phyloP scores from a whole-genome alignment of 1,140 invertebrate species.

The Pogonomyrmex barbatus region DNA sequence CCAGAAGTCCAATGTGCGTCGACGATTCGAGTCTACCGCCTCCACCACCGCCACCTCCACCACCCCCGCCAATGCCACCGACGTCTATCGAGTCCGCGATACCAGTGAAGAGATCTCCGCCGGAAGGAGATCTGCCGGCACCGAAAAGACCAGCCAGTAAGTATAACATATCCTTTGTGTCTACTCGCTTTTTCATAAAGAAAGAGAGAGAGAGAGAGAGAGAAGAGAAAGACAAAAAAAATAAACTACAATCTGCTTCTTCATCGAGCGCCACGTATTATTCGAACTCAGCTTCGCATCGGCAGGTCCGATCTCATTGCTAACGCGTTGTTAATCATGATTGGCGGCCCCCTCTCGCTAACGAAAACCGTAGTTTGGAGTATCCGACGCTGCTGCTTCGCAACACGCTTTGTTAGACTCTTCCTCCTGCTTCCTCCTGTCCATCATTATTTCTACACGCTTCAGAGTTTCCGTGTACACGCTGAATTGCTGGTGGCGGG shows the following conservation, averaged over 20 bases:
- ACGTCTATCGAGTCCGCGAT: conserved; percentile 79
- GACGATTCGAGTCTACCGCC: conserved; percentile 76
- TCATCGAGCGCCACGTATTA: conserved; percentile 73
- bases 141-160: conserved; percentile 92
- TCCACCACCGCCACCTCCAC: conserved; percentile 80
- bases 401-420: conserved; percentile 30
- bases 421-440: neutral
- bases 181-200: conserved; percentile 2
- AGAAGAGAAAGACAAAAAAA: neutral
- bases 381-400: conserved; percentile 23
- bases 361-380: conserved; percentile 14
- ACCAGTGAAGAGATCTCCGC: conserved; percentile 82
- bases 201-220: conserved; percentile 14
- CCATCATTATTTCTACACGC: conserved; percentile 21
- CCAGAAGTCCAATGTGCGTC: conserved; percentile 76
- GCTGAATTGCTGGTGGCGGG: conserved; percentile 14
- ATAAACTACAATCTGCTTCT: conserved; percentile 72
- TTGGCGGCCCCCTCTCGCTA: neutral
- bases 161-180: conserved; percentile 75
- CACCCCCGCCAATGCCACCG: conserved; percentile 81
- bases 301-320: conserved; percentile 21
- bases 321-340: conserved; percentile 9
- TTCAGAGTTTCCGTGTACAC: neutral
- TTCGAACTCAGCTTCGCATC: conserved; percentile 43
- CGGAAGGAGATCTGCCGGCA: conserved; percentile 84